phyloP scores from a whole-genome alignment of 2,113 vertebrate species.

The Datnioides undecimradiatus region DNA sequence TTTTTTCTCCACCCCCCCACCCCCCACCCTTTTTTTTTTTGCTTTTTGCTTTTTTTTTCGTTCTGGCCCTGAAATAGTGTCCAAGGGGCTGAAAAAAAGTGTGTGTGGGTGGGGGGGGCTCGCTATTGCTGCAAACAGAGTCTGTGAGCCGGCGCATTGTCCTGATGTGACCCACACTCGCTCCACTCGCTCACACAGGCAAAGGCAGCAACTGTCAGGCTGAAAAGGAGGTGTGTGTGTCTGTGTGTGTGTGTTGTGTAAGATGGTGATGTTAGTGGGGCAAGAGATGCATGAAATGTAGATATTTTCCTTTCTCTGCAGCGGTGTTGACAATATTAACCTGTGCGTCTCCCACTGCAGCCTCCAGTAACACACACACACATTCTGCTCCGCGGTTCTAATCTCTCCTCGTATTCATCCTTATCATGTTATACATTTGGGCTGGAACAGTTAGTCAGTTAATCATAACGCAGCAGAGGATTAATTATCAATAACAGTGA shows the following conservation, averaged over 20 bases:
- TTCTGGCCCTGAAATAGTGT: slow-evolving; percentile 50
- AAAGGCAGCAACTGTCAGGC: slow-evolving; percentile 32
- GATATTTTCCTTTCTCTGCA: slow-evolving; percentile 2
- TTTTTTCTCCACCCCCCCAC: background rate
- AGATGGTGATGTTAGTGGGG: background rate
- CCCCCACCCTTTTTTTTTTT: too few relatives aligned
- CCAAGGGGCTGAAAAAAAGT: slow-evolving; percentile 49
- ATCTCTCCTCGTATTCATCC: background rate
- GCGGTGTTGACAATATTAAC: background rate
- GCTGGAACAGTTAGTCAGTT: background rate
- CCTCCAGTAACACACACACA: background rate
- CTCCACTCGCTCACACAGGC: slow-evolving; percentile 35
- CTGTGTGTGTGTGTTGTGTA: background rate
- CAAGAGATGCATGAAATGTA: background rate
- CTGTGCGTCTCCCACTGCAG: too few relatives aligned
- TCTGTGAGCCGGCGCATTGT: slow-evolving; percentile 56
- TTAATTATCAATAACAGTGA: background rate
- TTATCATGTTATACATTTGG: background rate
- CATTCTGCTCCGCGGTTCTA: background rate
- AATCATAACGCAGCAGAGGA: background rate
- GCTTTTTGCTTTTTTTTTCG: background rate
- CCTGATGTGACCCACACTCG: slow-evolving; percentile 65
- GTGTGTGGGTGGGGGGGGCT: too few relatives aligned
- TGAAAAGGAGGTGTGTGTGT: slow-evolving; percentile 24
- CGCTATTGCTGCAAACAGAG: slow-evolving; percentile 51